Percentiles rank a stretch among this genome's conserved stretches.
Evolutionary conservation across 2,888 invertebrate species (phyloP).

Genomic region (Drosophila setosimentum): DNA sequence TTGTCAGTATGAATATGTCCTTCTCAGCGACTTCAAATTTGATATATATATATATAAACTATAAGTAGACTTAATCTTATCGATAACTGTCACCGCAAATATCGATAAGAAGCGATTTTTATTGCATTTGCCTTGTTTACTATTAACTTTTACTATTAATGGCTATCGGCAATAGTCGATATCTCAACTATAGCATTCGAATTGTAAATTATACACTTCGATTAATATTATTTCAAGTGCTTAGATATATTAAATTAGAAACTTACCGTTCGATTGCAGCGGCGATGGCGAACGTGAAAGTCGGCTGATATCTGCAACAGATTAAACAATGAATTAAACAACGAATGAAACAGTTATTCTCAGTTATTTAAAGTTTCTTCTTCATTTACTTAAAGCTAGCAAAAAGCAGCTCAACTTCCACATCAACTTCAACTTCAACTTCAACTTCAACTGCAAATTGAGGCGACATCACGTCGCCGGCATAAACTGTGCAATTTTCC

Average conservation of each 20-base stretch:
- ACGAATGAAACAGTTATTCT: not conserved
- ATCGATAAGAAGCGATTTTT: too few species aligned
- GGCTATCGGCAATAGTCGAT: too few species aligned
- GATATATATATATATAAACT: too few species aligned
- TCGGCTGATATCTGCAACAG: slow-evolving; percentile 86
- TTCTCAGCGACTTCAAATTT: not conserved
- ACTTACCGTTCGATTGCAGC: slow-evolving; percentile 91
- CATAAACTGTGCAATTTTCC: slow-evolving; percentile 29
- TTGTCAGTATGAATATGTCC: not conserved
- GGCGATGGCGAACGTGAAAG: slow-evolving; percentile 92
- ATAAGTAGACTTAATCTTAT: too few species aligned
- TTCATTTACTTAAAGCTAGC: slow-evolving; percentile 6
- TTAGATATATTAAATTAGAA: not conserved
- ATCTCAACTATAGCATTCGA: too few species aligned
- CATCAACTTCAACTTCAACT: not conserved
- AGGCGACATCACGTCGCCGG: slow-evolving; percentile 36
- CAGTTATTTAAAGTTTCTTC: not conserved
- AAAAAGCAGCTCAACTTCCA: not conserved
- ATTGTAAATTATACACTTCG: too few species aligned
- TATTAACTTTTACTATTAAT: too few species aligned
- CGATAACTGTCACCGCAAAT: too few species aligned
- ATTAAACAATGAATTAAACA: not conserved
- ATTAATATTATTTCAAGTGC: not conserved
- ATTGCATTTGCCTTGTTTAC: too few species aligned
- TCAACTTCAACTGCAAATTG: not conserved